These are phyloP conservation scores for Dasypogon diadema DNA, from an alignment of 2,888 invertebrate genomes.

Conservation along the genomic window DNA sequence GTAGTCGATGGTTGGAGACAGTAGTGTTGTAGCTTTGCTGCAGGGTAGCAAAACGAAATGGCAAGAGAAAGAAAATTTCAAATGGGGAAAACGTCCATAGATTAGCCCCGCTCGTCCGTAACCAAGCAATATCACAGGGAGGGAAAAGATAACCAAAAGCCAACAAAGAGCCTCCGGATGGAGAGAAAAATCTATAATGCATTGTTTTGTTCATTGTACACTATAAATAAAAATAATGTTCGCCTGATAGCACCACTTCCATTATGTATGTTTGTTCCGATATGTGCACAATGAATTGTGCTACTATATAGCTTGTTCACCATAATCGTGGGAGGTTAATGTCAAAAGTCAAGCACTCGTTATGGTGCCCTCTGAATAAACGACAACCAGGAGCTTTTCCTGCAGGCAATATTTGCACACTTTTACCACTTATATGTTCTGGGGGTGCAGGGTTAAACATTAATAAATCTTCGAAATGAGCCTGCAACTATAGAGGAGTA, in stretches of 20 bases:
- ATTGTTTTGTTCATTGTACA: conserved; percentile 43
- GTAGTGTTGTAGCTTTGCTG: conserved; percentile 6
- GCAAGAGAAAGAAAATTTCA: conserved; percentile 13
- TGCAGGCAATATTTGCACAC: conserved; percentile 31
- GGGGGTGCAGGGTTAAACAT: neutral
- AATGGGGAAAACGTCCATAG: conserved; percentile 21
- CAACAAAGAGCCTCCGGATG: conserved; percentile 22
- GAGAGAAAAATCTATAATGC: conserved; percentile 49
- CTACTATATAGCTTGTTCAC: conserved; percentile 29
- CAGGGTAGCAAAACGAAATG: conserved; percentile 11
- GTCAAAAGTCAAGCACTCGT: conserved; percentile 42
- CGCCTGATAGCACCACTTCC: conserved; percentile 40
- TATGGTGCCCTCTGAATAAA: conserved; percentile 29
- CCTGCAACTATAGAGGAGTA: neutral
- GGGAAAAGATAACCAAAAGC: conserved; percentile 26
- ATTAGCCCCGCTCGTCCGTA: conserved; percentile 1
- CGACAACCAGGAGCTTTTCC: conserved; percentile 23
- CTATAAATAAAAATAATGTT: conserved; percentile 49
- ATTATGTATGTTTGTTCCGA: conserved; percentile 49
- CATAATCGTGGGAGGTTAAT: conserved; percentile 47
- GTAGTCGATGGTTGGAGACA: neutral
- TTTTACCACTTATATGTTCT: conserved; percentile 1
- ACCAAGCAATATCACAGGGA: neutral
- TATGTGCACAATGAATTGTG: conserved; percentile 45
- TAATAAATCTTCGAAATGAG: conserved; percentile 28